Evolutionary conservation across 35 echinoderm and acorn worm genomes (phyloP), one percentile per base, ranked within the genome.

Genomic region (Patiria miniata): DNA sequence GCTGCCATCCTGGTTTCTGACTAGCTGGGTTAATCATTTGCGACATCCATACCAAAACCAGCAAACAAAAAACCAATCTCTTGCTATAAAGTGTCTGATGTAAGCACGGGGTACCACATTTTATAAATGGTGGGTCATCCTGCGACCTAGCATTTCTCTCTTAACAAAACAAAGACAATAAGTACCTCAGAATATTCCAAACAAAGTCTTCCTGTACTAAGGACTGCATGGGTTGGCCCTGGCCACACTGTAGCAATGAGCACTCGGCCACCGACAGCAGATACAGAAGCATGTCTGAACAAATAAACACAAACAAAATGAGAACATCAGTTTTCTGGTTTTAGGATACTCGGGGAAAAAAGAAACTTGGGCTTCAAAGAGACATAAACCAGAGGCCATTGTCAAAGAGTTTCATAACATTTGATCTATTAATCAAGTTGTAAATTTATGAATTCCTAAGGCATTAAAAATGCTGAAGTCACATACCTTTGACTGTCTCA

Each of bases 211-310:
- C 21, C 34, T 82, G 40, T 52, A 89, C 12, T 1, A 89, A 38
- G 17, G 37, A 22, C 10, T 82, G 9, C 23, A 54, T 19, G 18
- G 39, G 17, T 76, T 52, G 18, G 38, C 17, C 52, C 37, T 81
- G 37, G 79, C 36, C 12, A 77, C 34, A 33, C 8, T 65, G 79
- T 0, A 89, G 78, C 32, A 89, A 59, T 10, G 36, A 40, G 39
- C 60, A 44, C 10, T 68, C 69, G 23, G 87, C 87, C 76, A 32
- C 39, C 1, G 87, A 89, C 8, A 89, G 79, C 32, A 89, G 28
- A 61, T 89, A 89, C 23, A 83, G 28, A 79, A 68, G 51, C 19
- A 56, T 32, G 44, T 89, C 87, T 89, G 77, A 12, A 77, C n/a
- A n/a, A n/a, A n/a, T n/a, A n/a, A n/a, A n/a, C n/a, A n/a, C n/a